These are phyloP conservation scores for Periophthalmus magnuspinnatus DNA, from an alignment of 2,797 vertebrate species.

Conservation along the genomic window DNA sequence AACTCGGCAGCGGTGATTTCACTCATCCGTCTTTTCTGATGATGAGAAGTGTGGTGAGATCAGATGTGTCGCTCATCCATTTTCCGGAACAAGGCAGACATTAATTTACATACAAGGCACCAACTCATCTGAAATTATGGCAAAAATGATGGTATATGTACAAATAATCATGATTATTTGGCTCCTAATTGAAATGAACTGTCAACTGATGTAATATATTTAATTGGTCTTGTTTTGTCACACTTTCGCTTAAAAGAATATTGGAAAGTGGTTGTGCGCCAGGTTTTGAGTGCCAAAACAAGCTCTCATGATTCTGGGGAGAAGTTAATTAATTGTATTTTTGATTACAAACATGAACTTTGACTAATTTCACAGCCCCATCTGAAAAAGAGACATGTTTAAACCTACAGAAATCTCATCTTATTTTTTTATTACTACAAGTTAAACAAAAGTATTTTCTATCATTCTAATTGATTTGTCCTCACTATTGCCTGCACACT, in stretches of 20 bases:
- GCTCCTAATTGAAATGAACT: too few relatives aligned
- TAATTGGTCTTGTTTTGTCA: too few relatives aligned
- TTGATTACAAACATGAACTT: too few relatives aligned
- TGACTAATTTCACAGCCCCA: too few relatives aligned
- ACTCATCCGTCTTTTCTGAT: slow-evolving; percentile 51
- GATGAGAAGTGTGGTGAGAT: slow-evolving; percentile 56
- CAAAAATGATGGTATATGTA: too few relatives aligned
- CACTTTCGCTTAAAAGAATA: too few relatives aligned
- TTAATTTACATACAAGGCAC: slow-evolving; percentile 26
- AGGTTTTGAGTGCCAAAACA: too few relatives aligned
- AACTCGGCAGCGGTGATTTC: slow-evolving; percentile 46
- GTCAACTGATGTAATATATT: too few relatives aligned
- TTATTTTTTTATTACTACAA: neutral
- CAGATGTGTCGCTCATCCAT: slow-evolving; percentile 57
- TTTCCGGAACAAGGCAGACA: slow-evolving; percentile 35
- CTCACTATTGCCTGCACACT: slow-evolving; percentile 16
- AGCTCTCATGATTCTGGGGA: too few relatives aligned
- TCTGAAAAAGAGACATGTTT: neutral
- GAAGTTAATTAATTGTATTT: too few relatives aligned
- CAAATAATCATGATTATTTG: too few relatives aligned
- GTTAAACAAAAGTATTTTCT: neutral
- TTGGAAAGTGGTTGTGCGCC: too few relatives aligned
- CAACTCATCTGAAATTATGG: slow-evolving; percentile 16
- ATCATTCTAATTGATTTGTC: neutral
- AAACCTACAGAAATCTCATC: neutral